Evolutionary conservation across 2,888 invertebrate genomes (phyloP), one percentile per base, ranked within the genome.

Genomic region (Perithous albicinctus): DNA sequence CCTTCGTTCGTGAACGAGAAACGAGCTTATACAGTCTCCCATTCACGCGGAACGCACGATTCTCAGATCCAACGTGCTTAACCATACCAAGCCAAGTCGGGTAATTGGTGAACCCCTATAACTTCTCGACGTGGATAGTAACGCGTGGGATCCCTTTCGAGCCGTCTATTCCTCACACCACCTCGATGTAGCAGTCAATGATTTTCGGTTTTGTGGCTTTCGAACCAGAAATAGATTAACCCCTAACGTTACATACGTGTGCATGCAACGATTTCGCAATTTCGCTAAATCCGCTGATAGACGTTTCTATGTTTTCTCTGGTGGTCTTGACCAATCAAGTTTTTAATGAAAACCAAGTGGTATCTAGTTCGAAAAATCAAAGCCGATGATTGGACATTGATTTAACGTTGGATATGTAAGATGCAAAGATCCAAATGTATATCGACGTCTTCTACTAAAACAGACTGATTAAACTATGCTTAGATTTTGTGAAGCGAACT

Each of bases 91-190:
- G 54, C 67, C 67, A 63, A 67, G 43, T 72, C 61, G 67, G 51
- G 51, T 73, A 73, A 77, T 73, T 81, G 73, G 51, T 43, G 18
- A 72, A 76, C 59, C 80, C n/a, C 72, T 51, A 76, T 72, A 77
- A 81, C 73, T 73, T 61, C 35, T 35, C 3, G 48, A 77, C 77
- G 76, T 66, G 72, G 29, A 29, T 54, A 23, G 75, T 66, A 32
- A 48, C 32, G 35, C 18, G 46, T 23, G 8, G 51, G n/a, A 12
- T 32, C 15, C 46, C 26, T 48, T 32, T 48, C 20, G 15, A 8
- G 20, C 20, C 35, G n/a, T 20, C 63, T 18, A 2, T 38, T 12
- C 7, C 38, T 15, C 20, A 1, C 18, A 29, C 48, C 2, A 4
- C 54, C 46, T 66, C 56, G n/a, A 18, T n/a, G n/a, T 26, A n/a